Base-by-base conservation (phyloP, 2,113 vertebrate genomes). In the Hassar affinis region DNA sequence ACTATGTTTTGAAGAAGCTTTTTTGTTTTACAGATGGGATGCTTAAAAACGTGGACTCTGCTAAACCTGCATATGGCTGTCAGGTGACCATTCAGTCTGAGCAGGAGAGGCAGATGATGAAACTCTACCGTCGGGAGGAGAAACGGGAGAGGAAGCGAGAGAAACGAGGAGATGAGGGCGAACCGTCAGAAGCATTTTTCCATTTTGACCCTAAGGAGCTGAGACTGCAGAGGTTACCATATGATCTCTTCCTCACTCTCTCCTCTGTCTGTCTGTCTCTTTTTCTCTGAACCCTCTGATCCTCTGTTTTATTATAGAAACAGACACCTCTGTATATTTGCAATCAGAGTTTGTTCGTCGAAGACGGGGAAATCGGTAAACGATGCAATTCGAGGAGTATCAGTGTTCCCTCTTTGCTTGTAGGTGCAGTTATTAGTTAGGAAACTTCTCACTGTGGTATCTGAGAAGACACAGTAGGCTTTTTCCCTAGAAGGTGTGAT, bases 31-130 rank as follows among this genome's bases (percentile, higher is more conserved):
- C 86, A 94, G 92, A 92, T 83, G 68, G 83, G 9, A 79, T 85
- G 59, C 83, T 93, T 81, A 96, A 92, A 90, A 84, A 91, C 51
- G 92, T 92, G 11, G 97, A 98, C 86, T 95, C 91, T 85, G 8
- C 87, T 78, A 96, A 96, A 85, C 97, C 97, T 20, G 93, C 91
- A 89, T 98, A 94, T 51, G 96, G 96, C 38, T 98, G 97, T 91
- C 98, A 99, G 95, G 97, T 99, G 88, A 98, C 95, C 89, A 96
- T 99, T 92, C 97, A 97, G 9, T 99, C 97, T 69, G 97, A 99
- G 92, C 96, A 97, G 92, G 97, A 99, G 92, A 97, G 93, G 76
- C 94, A 95, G 89, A 92, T 99, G 94, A 93, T 98, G 93, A 99
- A 98, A 91, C 93, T 96, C 0, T 95, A 93, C 91, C 97, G 97